A percentile compares a stretch with the other conserved stretches of the same genome.
These are phyloP conservation scores for Lathamus discolor DNA, from an alignment of 2,113 vertebrate species.

Conservation along the genomic window DNA sequence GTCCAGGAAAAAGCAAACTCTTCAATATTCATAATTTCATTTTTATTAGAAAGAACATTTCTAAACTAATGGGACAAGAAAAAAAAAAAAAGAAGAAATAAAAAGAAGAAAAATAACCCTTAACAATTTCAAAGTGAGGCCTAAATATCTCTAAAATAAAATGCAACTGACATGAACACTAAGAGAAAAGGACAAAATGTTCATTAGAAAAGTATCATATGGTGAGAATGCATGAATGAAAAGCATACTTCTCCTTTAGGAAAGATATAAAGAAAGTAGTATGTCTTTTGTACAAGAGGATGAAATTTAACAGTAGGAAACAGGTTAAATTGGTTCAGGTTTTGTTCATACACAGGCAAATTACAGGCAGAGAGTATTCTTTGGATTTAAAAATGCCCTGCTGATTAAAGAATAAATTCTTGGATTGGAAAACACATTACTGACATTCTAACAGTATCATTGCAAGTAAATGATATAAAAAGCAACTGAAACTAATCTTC, in stretches of 20 bases:
- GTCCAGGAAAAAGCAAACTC: background rate
- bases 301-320: background rate
- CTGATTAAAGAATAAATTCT: background rate
- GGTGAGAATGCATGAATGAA: background rate
- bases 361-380: background rate
- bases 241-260: background rate
- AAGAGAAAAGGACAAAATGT: background rate
- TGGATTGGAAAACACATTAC: background rate
- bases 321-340: background rate
- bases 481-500: background rate
- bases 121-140: background rate
- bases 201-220: background rate
- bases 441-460: background rate
- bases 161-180: background rate
- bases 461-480: background rate
- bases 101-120: background rate
- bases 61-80: background rate
- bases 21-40: background rate
- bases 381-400: background rate
- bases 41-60: background rate
- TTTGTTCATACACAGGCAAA: background rate
- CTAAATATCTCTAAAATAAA: background rate
- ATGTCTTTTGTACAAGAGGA: background rate
- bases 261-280: background rate
- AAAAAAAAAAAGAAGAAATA: accelerated